Conservation (phyloP, 1,140 invertebrate species). For the Brachionus calyciflorus region DNA sequence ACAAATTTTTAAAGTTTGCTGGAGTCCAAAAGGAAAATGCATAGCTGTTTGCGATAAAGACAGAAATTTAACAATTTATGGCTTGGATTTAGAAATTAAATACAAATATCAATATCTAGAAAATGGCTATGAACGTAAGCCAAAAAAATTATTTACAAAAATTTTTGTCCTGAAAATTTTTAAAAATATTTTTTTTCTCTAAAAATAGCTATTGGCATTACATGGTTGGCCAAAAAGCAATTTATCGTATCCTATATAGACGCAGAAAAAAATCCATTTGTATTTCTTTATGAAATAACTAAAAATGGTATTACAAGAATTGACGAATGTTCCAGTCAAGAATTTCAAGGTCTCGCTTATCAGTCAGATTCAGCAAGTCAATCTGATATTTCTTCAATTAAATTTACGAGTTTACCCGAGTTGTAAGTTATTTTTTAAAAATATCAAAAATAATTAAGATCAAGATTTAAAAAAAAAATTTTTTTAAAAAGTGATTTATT, state of each 20-base stretch:
- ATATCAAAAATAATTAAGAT: not conserved
- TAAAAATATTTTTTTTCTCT: not conserved
- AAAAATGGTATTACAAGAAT: not conserved
- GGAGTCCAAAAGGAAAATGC: constrained; percentile 16
- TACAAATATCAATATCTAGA: not conserved
- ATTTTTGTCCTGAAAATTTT: too few species aligned
- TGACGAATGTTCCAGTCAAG: not conserved
- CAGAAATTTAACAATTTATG: not conserved
- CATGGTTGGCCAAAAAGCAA: constrained; percentile 22
- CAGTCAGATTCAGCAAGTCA: not conserved
- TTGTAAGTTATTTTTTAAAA: not conserved
- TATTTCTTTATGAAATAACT: constrained; percentile 5
- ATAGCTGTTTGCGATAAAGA: constrained; percentile 3
- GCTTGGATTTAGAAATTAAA: not conserved
- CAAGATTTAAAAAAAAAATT: not conserved
- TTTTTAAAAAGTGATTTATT: not conserved
- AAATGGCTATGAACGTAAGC: constrained; percentile 5
- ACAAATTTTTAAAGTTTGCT: constrained; percentile 20
- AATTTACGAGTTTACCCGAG: not conserved
- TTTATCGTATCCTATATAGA: constrained; percentile 28
- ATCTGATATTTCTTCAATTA: not conserved
- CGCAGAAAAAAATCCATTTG: not conserved
- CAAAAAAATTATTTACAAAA: too few species aligned
- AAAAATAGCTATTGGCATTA: not conserved
- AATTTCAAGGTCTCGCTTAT: not conserved